Evolutionary conservation across 64 coral and sea anemone species (phyloP).

Genomic region (Cladopsammia gracilis): DNA sequence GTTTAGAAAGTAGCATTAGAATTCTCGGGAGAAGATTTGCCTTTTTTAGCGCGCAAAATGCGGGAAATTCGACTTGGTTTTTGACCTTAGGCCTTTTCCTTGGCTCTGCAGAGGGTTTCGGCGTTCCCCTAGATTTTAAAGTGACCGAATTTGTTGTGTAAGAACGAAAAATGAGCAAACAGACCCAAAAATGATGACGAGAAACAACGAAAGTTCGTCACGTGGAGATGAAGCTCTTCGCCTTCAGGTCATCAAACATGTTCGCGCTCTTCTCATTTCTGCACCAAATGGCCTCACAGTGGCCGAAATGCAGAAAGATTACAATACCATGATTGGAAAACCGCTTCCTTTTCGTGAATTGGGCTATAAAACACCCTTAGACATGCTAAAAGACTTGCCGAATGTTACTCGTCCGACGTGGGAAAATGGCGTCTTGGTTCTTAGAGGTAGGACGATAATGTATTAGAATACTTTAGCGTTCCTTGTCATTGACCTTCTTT

Average conservation of each 20-base stretch:
- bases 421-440: conserved; percentile 70
- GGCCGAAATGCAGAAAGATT: conserved; percentile 92
- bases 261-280: conserved; percentile 93
- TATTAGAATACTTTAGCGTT: no score
- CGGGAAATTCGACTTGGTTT: background rate
- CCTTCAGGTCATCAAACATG: conserved; percentile 69
- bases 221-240: conserved; percentile 41
- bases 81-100: background rate
- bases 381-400: conserved; percentile 90
- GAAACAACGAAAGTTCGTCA: conserved; percentile 11
- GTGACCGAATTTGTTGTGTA: background rate
- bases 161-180: background rate
- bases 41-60: background rate
- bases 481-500: no score
- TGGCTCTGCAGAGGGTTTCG: background rate
- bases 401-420: conserved; percentile 81
- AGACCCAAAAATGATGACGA: background rate
- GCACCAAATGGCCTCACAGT: conserved; percentile 88
- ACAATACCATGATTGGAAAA: conserved; percentile 85
- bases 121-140: background rate
- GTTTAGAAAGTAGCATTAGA: background rate
- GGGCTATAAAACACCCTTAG: conserved; percentile 76
- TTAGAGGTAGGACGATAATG: conserved; percentile 68
- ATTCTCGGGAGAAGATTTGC: background rate
- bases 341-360: conserved; percentile 89